Evolutionary conservation across 1,140 invertebrate species (phyloP), one percentile per base, ranked within the genome.

Genomic region (Microplitis demolitor): DNA sequence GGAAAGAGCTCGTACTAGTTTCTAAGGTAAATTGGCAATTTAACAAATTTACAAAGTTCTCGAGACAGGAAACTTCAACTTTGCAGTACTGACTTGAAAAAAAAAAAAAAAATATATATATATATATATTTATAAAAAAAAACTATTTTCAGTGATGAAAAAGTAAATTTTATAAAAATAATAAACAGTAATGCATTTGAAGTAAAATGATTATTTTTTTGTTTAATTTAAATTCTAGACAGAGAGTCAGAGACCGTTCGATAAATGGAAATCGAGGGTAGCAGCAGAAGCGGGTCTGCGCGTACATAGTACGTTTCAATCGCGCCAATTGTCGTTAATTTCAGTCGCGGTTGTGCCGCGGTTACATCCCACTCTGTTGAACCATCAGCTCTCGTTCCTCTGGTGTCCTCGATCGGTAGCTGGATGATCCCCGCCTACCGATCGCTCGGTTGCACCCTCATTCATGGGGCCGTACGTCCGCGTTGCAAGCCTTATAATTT

Each of bases 41-140:
- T 84, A 84, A 85, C 82, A 86, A 86, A 86, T 85, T 85, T 85
- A 78, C 82, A 82, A 85, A 86, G 79, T 84, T 85, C 73, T 73
- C n/a, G 54, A 69, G 58, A 54, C 54, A 63, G 67, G 67, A 76
- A 78, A 73, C 73, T 78, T 70, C 35, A 71, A 63, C 66, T 50
- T 64, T 64, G 71, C 8, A n/a, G 34, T 37, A 35, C 33, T 8
- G 14, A 45, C 39, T 11, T 1, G 4, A 35, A 39, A 13, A 54
- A 35, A 37, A 33, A 34, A 56, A 24, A 4, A 35, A 53, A 34
- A 9, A 53, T 13, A 51, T 24, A 24, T 24, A 24, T 24, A 24
- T 24, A 24, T 1, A 24, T 24, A 24, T 24, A 24, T 24, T 24
- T 24, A 24, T 24, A 24, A 24, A 24, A 24, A 24, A 24, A 24